A percentile compares a stretch with the other conserved stretches of the same genome.
Conservation (phyloP, 2,797 vertebrate genomes). For the Girardinus metallicus region DNA sequence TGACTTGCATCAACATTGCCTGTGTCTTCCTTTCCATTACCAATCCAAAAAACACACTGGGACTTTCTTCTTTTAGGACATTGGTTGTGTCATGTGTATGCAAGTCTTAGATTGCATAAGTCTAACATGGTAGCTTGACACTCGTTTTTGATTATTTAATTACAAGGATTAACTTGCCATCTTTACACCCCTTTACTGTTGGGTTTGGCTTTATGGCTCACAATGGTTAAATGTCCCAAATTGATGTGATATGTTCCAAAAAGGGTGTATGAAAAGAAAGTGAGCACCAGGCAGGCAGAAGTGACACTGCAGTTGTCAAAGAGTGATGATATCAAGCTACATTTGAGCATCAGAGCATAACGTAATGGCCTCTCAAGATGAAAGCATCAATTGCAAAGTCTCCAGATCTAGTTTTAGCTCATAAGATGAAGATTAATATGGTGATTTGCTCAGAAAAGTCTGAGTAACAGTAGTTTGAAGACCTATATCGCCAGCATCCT, state of each 20-base stretch:
- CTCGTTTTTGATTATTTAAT: not conserved
- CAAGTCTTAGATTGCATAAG: not conserved
- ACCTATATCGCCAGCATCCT: not conserved
- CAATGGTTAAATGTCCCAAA: not conserved
- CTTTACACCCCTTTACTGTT: not conserved
- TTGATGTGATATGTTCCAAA: not conserved
- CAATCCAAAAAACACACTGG: conserved; percentile 1
- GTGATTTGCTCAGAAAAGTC: not conserved
- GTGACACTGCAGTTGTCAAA: not conserved
- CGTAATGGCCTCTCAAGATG: not conserved
- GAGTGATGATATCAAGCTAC: not conserved
- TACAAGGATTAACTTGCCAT: not conserved
- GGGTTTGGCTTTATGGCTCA: not conserved
- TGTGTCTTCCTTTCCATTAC: not conserved
- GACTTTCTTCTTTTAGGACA: conserved; percentile 8
- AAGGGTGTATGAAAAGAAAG: not conserved
- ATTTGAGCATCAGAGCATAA: not conserved
- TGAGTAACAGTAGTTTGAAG: not conserved
- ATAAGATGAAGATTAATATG: not conserved
- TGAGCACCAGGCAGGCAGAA: not conserved
- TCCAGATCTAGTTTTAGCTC: not conserved
- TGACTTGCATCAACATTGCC: not conserved
- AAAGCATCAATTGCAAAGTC: not conserved
- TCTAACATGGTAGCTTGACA: not conserved
- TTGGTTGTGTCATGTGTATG: not conserved